Conservation (phyloP, 2,888 invertebrate genomes). For the Lucinisca nassula region DNA sequence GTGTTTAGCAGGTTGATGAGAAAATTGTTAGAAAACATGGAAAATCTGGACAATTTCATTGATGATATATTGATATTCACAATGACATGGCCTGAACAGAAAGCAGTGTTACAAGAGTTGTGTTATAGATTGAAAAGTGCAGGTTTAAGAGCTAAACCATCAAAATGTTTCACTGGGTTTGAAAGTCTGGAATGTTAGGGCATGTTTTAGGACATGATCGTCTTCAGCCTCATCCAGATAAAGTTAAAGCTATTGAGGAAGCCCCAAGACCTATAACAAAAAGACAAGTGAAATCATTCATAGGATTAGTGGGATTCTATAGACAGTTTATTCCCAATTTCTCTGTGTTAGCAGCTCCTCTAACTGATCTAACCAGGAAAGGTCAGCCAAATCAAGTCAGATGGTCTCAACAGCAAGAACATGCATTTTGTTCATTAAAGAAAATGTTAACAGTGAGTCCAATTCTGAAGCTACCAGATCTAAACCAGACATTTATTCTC, state of each 20-base stretch:
- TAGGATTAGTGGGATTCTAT: constrained; percentile 29
- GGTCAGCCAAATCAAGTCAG: constrained; percentile 42
- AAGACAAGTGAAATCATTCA: constrained; percentile 12
- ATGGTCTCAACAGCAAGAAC: neutral
- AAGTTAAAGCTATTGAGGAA: constrained; percentile 28
- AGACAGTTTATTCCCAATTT: constrained; percentile 54
- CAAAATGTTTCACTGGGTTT: constrained; percentile 33
- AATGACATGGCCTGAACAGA: constrained; percentile 55
- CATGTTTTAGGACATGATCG: constrained; percentile 31
- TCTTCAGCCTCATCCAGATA: constrained; percentile 17
- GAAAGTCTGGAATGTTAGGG: constrained; percentile 39
- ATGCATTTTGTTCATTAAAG: neutral
- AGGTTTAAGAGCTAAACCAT: constrained; percentile 59
- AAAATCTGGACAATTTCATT: constrained; percentile 53
- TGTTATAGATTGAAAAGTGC: constrained; percentile 44
- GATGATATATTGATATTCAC: constrained; percentile 64
- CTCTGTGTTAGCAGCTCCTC: constrained; percentile 45
- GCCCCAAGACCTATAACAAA: constrained; percentile 8
- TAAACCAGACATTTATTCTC: constrained; percentile 55
- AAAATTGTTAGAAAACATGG: constrained; percentile 40
- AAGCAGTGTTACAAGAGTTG: constrained; percentile 35
- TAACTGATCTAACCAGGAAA: constrained; percentile 63
- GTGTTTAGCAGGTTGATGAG: constrained; percentile 57
- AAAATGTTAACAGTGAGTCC: neutral
- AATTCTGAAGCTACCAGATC: constrained; percentile 51